A percentile compares a stretch with the other conserved stretches of the same genome.
These are phyloP conservation scores for Lochmaea crataegi DNA, from an alignment of 2,888 invertebrate genomes.

Conservation along the genomic window DNA sequence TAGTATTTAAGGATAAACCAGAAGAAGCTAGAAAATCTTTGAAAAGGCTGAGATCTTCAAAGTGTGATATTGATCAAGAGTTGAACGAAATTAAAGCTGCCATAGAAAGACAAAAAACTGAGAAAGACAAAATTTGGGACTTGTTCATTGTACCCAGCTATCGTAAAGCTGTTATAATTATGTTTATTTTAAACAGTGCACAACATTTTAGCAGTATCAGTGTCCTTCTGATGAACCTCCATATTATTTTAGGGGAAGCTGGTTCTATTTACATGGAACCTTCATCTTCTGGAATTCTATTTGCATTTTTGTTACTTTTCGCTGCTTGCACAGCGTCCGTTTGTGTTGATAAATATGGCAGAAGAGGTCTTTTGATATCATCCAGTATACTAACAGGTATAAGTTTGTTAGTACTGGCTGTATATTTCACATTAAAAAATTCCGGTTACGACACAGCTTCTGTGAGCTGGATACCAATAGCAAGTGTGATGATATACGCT, in stretches of 20 bases:
- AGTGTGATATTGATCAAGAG: conserved; percentile 56
- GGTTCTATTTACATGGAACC: conserved; percentile 58
- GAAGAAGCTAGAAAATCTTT: conserved; percentile 57
- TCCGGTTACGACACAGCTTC: conserved; percentile 51
- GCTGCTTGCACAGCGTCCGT: conserved; percentile 57
- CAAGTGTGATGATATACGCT: conserved; percentile 60
- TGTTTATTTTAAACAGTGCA: conserved; percentile 59
- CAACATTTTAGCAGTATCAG: conserved; percentile 63
- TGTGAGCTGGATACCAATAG: conserved; percentile 62
- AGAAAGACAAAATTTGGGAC: conserved; percentile 59
- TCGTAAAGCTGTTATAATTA: conserved; percentile 59
- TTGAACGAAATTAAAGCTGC: conserved; percentile 59
- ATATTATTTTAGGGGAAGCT: conserved; percentile 60
- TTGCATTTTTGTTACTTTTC: conserved; percentile 59
- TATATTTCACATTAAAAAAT: conserved; percentile 61
- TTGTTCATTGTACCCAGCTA: conserved; percentile 59
- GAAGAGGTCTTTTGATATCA: conserved; percentile 57
- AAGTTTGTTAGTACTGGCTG: conserved; percentile 56
- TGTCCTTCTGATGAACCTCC: conserved; percentile 63
- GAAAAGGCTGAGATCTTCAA: conserved; percentile 50
- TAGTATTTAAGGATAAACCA: conserved; percentile 55
- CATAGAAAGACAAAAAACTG: conserved; percentile 57
- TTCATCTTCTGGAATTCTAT: conserved; percentile 59
- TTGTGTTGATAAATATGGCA: conserved; percentile 60
- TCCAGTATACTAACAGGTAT: conserved; percentile 60